These are phyloP conservation scores for Callipepla californica DNA, from an alignment of 2,113 vertebrate species.

Conservation along the genomic window DNA sequence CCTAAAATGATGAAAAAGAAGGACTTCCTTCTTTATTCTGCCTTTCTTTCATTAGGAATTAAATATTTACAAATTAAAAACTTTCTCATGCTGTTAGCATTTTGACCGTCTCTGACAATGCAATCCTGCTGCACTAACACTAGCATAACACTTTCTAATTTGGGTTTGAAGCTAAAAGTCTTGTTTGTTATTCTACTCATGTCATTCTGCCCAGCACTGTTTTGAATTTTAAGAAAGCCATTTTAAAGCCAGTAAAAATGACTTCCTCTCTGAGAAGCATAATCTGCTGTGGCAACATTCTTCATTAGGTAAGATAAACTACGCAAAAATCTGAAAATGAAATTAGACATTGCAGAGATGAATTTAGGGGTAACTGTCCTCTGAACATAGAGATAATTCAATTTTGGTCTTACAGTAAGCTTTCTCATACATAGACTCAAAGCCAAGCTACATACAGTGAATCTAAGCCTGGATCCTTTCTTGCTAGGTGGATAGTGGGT, in stretches of 20 bases:
- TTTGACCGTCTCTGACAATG: not conserved
- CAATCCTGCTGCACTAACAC: not conserved
- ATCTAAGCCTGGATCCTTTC: not conserved
- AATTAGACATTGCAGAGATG: not conserved
- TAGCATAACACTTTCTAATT: not conserved
- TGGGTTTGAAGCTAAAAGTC: not conserved
- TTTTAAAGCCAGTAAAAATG: slow-evolving; percentile 10
- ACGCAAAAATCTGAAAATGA: slow-evolving; percentile 16
- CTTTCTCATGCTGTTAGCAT: not conserved
- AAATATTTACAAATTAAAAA: slow-evolving; percentile 3
- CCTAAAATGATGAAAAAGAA: not conserved
- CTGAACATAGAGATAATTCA: slow-evolving; percentile 16
- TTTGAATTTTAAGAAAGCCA: slow-evolving; percentile 28
- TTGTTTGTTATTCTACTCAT: not conserved
- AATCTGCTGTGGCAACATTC: slow-evolving; percentile 4
- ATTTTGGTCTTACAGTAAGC: slow-evolving; percentile 30
- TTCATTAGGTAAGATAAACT: slow-evolving; percentile 42
- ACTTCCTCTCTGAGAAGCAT: not conserved
- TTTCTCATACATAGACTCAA: not conserved
- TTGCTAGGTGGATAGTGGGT: not conserved
- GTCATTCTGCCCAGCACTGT: not conserved
- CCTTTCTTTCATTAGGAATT: not conserved
- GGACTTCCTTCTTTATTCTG: not conserved
- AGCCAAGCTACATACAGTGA: not conserved
- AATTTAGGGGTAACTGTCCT: slow-evolving; percentile 17